These are phyloP conservation scores for Ambastaia sidthimunki DNA, from an alignment of 2,797 vertebrate genomes.

Conservation along the genomic window DNA sequence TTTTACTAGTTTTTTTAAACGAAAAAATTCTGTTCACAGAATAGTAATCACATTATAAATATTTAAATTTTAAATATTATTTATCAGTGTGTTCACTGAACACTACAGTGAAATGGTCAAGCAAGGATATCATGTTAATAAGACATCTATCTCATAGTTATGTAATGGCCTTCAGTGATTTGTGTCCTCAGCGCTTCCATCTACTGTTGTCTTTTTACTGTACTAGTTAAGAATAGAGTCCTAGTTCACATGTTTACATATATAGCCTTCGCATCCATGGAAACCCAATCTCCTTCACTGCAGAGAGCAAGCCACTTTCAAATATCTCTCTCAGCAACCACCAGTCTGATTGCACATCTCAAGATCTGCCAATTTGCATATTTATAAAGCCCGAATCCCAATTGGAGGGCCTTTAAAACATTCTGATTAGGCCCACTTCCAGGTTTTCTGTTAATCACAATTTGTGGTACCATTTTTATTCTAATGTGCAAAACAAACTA, in stretches of 20 bases:
- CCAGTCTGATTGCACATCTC: slow-evolving; percentile 42
- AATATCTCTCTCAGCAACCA: slow-evolving; percentile 50
- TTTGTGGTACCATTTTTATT: slow-evolving; percentile 42
- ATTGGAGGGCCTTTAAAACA: slow-evolving; percentile 59
- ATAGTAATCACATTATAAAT: too few species aligned
- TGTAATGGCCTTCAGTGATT: background rate
- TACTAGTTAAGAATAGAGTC: slow-evolving; percentile 13
- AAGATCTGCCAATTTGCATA: slow-evolving; percentile 58
- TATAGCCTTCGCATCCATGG: slow-evolving; percentile 36
- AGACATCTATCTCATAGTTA: background rate
- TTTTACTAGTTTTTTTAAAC: too few species aligned
- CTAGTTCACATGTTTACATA: slow-evolving; percentile 18
- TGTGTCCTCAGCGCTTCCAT: background rate
- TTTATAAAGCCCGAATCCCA: slow-evolving; percentile 59
- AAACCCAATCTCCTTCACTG: slow-evolving; percentile 39
- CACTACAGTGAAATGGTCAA: background rate
- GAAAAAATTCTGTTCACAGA: too few species aligned
- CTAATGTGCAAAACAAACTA: slow-evolving; percentile 38
- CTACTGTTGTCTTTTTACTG: slow-evolving; percentile 10
- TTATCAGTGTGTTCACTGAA: background rate
- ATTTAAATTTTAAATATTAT: too few species aligned
- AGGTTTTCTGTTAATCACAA: slow-evolving; percentile 56
- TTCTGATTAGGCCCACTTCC: slow-evolving; percentile 60
- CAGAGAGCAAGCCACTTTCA: slow-evolving; percentile 32
- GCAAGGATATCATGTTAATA: background rate